Percentiles rank a stretch among this genome's conserved stretches.
phyloP scores from a whole-genome alignment of 2,113 vertebrate genomes.

The Prinia subflava region DNA sequence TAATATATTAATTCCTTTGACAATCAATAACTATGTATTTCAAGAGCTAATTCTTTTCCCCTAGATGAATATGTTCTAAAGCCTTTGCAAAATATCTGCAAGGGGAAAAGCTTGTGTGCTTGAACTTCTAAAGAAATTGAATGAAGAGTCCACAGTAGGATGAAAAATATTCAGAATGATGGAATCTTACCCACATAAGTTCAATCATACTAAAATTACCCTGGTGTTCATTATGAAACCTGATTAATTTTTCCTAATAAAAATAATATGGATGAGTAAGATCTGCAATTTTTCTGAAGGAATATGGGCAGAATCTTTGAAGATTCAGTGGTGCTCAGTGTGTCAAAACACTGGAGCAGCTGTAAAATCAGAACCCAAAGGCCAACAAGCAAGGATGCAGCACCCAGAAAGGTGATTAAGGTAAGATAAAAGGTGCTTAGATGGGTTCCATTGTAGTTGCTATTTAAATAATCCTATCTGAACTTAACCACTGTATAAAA shows the following conservation, averaged over 20 bases:
- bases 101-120: neutral
- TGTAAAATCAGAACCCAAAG: neutral
- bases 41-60: neutral
- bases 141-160: neutral
- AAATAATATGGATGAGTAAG: neutral
- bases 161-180: neutral
- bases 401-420: neutral
- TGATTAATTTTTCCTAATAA: neutral
- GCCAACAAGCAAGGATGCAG: neutral
- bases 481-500: neutral
- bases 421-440: neutral
- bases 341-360: neutral
- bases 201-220: neutral
- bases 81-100: neutral
- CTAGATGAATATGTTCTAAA: neutral
- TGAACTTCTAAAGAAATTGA: conserved; percentile 3
- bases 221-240: neutral
- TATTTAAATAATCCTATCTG: conserved; percentile 21
- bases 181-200: neutral
- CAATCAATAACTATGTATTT: neutral
- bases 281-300: neutral
- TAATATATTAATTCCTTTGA: neutral
- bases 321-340: neutral
- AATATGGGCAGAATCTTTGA: neutral
- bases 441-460: neutral